Base-by-base conservation (phyloP, 2,113 vertebrate genomes). In the Nannobrachium achirus region DNA sequence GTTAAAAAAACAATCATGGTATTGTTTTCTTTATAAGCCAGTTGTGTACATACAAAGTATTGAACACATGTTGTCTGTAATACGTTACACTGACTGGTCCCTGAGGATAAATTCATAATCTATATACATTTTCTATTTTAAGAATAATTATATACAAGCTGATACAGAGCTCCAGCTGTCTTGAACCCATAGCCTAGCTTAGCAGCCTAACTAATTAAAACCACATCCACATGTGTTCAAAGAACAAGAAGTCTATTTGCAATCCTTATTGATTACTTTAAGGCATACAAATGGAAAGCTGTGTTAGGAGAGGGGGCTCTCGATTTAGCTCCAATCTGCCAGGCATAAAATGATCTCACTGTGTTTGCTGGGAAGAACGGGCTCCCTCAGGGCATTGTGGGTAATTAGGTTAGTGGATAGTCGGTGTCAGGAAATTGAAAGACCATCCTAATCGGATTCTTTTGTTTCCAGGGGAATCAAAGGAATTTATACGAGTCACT, bases 331-430 rank as follows among this genome's bases (percentile, higher is more conserved):
- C 89, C 86, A 93, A 94, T 94, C 88, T 94, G 93, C 91, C 89
- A 86, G 93, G 90, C 92, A 89, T 91, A 91, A 93, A 93, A 92
- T 93, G 87, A 93, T 95, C 91, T 94, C 91, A 93, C 92, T 91
- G 93, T 94, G 94, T 92, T 95, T 94, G 94, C 92, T 90, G 92
- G 93, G 95, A 92, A 94, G 91, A 90, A 91, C 76, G 86, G 92
- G 89, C 93, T 90, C 94, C 94, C 95, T 92, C 86, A 11, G 78
- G 96, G 96, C 94, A 93, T 90, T 82, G 89, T 91, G 93, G 94
- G 94, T 97, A 98, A 98, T 98, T 98, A 96, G 94, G 95, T 98
- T 98, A 98, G 95, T 95, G 95, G 95, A 95, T 95, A 96, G 94
- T 96, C 94, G 92, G 92, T 95, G 95, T 96, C 95, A 97, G 95